phyloP scores from a whole-genome alignment of 2,113 vertebrate species.

The Sceloporus tristichus region DNA sequence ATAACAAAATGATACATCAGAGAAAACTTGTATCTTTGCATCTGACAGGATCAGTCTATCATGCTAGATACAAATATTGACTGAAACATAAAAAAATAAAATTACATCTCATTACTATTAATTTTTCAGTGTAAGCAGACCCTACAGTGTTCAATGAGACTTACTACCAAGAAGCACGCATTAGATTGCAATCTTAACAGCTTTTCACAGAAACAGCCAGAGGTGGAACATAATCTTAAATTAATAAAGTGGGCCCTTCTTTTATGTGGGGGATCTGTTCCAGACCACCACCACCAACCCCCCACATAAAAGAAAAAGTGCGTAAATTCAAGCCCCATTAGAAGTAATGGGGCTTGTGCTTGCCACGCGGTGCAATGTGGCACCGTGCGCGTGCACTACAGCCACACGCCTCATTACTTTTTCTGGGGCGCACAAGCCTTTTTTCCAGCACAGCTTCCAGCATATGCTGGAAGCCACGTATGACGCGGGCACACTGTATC shows the following conservation, averaged over 20 bases:
- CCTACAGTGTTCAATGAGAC: not conserved
- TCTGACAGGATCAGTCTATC: slow-evolving; percentile 1
- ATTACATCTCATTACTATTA: not conserved
- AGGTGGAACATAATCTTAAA: not conserved
- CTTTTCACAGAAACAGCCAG: not conserved
- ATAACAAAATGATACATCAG: slow-evolving; percentile 3
- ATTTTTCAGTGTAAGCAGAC: not conserved
- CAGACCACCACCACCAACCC: too few relatives aligned
- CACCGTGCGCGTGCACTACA: too few relatives aligned
- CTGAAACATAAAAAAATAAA: not conserved
- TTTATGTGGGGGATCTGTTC: too few relatives aligned
- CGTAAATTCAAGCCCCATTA: too few relatives aligned
- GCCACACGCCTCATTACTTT: too few relatives aligned
- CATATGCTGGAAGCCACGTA: too few relatives aligned
- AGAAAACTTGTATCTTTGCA: slow-evolving; percentile 24
- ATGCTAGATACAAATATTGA: slow-evolving; percentile 26
- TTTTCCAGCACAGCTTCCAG: too few relatives aligned
- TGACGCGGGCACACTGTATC: not conserved
- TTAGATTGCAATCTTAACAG: not conserved
- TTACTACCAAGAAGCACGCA: not conserved
- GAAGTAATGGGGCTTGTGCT: too few relatives aligned
- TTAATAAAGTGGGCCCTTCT: too few relatives aligned
- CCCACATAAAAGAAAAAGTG: too few relatives aligned
- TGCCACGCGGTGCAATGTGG: too few relatives aligned
- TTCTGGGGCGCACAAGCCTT: too few relatives aligned